phyloP scores from a whole-genome alignment of 1,140 invertebrate genomes.

The Drosophila athabasca region DNA sequence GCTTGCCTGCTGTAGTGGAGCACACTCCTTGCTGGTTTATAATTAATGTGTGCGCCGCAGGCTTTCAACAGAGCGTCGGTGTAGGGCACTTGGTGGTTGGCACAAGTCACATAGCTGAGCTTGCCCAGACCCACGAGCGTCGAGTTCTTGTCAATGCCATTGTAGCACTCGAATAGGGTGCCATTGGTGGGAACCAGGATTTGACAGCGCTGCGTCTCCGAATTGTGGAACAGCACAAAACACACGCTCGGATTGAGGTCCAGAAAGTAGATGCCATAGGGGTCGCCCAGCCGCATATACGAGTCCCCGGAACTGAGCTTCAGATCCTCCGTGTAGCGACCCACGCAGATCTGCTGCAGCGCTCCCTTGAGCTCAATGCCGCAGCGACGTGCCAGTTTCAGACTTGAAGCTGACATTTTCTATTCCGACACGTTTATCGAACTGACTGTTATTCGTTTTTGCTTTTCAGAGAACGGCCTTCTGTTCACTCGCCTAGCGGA shows the following conservation, averaged over 20 bases:
- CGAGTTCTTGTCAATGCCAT: constrained; percentile 8
- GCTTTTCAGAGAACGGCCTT: constrained; percentile 83
- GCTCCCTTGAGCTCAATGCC: constrained; percentile 14
- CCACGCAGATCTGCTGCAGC: constrained; percentile 6
- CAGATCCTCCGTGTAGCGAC: not conserved
- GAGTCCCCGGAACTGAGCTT: not conserved
- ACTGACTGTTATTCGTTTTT: not conserved
- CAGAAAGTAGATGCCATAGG: constrained; percentile 11
- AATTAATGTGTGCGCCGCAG: not conserved
- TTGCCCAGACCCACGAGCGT: constrained; percentile 5
- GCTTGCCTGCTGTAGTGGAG: too few relatives aligned
- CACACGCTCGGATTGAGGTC: constrained; percentile 15
- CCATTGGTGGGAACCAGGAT: constrained; percentile 14
- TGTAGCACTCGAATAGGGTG: constrained; percentile 7
- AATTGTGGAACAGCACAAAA: constrained; percentile 15
- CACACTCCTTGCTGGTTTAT: too few relatives aligned
- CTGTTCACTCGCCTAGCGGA: constrained; percentile 85
- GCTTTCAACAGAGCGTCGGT: constrained; percentile 1
- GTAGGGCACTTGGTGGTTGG: constrained; percentile 5
- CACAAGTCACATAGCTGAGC: constrained; percentile 8
- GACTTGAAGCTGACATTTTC: constrained; percentile 10
- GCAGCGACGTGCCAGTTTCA: constrained; percentile 10
- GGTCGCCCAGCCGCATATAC: constrained; percentile 3
- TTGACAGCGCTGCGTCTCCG: not conserved
- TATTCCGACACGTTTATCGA: not conserved